Evolutionary conservation across 2,888 invertebrate genomes (phyloP), one percentile per base, ranked within the genome.

Genomic region (Yponomeuta sedellus): DNA sequence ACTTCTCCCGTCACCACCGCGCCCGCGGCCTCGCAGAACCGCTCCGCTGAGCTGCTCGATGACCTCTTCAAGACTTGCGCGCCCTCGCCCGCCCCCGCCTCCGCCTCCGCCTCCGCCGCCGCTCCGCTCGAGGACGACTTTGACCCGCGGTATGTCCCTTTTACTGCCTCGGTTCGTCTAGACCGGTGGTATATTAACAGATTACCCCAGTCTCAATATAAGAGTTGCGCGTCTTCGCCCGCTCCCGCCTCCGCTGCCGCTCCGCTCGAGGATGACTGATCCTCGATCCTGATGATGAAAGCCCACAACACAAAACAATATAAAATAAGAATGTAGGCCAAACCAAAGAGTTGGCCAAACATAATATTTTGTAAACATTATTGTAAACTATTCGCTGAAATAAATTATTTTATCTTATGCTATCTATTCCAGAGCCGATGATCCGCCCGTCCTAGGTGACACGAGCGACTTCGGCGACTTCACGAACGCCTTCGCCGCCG

Each of bases 381-480:
- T n/a, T n/a, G n/a, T n/a, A n/a, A n/a, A n/a, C n/a, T n/a, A n/a
- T n/a, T n/a, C n/a, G n/a, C n/a, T n/a, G n/a, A n/a, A n/a, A n/a
- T n/a, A n/a, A n/a, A n/a, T n/a, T n/a, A n/a, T n/a, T n/a, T n/a
- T n/a, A n/a, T n/a, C n/a, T n/a, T n/a, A n/a, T n/a, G n/a, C n/a
- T n/a, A 1, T 44, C 39, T 52, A 20, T 25, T 44, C 19, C 58
- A 58, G 58, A 20, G 58, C 58, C 20, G 58, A 58, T 5, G 58
- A 58, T 10, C 22, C 58, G 4, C 19, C 56, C 56, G n/a, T 56
- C 56, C n/a, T 19, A 56, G 68, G 62, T 73, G 74, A 61, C 71
- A 70, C 0, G 75, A 76, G 0, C 69, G 96, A 96, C 68, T 97
- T 97, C 81, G 96, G 96, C 0, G 96, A 96, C 84, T 97, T 97